Percentiles rank a stretch among this genome's conserved stretches.
Evolutionary conservation across 1,140 invertebrate genomes (phyloP).

Genomic region (Diorhabda sublineata): DNA sequence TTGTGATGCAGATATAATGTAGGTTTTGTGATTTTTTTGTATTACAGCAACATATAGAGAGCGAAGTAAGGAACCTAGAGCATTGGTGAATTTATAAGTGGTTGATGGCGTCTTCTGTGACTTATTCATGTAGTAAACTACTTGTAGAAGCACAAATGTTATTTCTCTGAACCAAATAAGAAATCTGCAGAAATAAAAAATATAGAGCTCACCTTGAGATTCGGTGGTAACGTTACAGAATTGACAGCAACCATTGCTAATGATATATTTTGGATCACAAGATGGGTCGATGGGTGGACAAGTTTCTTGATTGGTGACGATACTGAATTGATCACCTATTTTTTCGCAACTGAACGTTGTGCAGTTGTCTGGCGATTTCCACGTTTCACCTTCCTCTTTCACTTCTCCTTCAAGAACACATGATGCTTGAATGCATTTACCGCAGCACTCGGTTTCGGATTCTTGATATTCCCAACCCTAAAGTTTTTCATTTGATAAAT

Average conservation of each 20-base stretch:
- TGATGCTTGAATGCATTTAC: conserved; percentile 60
- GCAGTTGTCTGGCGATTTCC: conserved; percentile 65
- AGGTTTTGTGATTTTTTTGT: no score
- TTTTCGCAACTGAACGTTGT: conserved; percentile 57
- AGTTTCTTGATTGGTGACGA: conserved; percentile 51
- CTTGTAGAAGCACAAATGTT: no score
- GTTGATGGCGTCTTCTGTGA: no score
- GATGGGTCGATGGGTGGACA: conserved; percentile 58
- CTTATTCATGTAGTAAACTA: no score
- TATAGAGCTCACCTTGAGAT: conserved; percentile 45
- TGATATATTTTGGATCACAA: conserved; percentile 55
- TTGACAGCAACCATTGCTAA: conserved; percentile 62
- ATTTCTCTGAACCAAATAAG: no score
- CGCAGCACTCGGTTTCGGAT: conserved; percentile 60
- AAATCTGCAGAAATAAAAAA: no score
- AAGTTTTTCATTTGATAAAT: conserved; percentile 3
- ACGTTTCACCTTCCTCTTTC: conserved; percentile 51
- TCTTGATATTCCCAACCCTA: conserved; percentile 56
- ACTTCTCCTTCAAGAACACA: conserved; percentile 61
- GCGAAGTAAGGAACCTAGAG: no score
- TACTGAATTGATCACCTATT: conserved; percentile 49
- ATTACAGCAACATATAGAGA: no score
- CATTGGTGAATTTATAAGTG: no score
- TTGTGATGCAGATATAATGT: no score
- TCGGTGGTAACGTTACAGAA: conserved; percentile 55